phyloP scores from a whole-genome alignment of 23 tunicate genomes.

The Botrylloides violaceus region DNA sequence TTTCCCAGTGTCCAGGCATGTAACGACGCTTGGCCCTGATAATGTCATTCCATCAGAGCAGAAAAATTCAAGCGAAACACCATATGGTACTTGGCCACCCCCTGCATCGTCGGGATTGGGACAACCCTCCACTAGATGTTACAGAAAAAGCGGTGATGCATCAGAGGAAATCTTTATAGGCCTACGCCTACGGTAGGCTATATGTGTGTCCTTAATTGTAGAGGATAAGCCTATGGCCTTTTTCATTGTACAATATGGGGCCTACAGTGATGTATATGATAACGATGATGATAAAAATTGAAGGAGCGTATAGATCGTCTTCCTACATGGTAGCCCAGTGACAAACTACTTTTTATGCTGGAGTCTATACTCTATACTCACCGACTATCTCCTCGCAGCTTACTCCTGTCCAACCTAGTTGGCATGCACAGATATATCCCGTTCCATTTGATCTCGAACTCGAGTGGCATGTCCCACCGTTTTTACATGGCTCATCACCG shows the following conservation, averaged over 20 bases:
- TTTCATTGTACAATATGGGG: neutral
- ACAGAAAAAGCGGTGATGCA: neutral
- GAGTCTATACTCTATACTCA: too few species aligned
- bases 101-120: slow-evolving; percentile 40
- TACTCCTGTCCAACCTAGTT: slow-evolving; percentile 72
- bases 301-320: too few species aligned
- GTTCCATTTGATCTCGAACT: slow-evolving; percentile 21
- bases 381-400: slow-evolving; percentile 69
- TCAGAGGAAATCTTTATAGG: neutral
- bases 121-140: slow-evolving; percentile 56
- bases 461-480: slow-evolving; percentile 55
- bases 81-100: slow-evolving; percentile 61
- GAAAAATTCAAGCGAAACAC: slow-evolving; percentile 59
- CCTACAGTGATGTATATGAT: too few species aligned
- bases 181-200: neutral
- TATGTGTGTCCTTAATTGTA: neutral
- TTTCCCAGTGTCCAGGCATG: slow-evolving; percentile 55
- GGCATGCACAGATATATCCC: slow-evolving; percentile 55
- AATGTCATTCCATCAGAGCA: slow-evolving; percentile 57
- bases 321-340: too few species aligned
- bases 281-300: too few species aligned
- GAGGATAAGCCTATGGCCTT: too few species aligned
- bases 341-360: too few species aligned
- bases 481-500: slow-evolving; percentile 64
- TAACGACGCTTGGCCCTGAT: slow-evolving; percentile 42